These are phyloP conservation scores for Cylindroiulus punctatus DNA, from an alignment of 2,888 invertebrate genomes.

Conservation along the genomic window DNA sequence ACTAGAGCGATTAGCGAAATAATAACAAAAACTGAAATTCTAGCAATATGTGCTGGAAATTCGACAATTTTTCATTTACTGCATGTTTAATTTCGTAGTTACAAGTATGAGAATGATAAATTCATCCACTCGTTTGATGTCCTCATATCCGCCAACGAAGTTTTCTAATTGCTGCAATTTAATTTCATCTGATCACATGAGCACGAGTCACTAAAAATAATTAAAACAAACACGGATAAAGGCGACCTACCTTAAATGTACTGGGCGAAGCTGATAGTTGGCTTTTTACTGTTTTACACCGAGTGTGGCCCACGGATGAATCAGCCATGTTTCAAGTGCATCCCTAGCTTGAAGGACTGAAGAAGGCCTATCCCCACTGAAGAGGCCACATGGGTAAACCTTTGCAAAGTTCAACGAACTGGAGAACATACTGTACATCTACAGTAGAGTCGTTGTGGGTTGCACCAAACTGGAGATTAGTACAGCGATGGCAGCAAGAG, in stretches of 20 bases:
- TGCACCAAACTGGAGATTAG: neutral
- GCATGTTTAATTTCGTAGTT: too few relatives aligned
- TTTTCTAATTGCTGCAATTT: too few relatives aligned
- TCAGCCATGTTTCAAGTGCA: conserved; percentile 8
- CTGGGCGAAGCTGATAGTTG: neutral
- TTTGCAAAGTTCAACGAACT: neutral
- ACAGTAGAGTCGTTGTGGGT: neutral
- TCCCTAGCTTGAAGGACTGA: neutral
- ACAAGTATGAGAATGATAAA: too few relatives aligned
- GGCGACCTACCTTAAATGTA: conserved; percentile 15
- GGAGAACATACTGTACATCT: neutral
- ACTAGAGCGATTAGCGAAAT: too few relatives aligned
- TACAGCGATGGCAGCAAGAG: neutral
- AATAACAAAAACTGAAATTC: too few relatives aligned
- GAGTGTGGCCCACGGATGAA: too few relatives aligned
- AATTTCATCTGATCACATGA: neutral
- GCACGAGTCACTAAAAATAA: neutral
- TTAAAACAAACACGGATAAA: neutral
- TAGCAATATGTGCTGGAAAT: too few relatives aligned
- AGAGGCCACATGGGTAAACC: conserved; percentile 1
- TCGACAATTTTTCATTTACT: too few relatives aligned
- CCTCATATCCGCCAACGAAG: too few relatives aligned
- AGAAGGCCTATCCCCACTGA: neutral
- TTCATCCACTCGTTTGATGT: neutral
- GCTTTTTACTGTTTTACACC: neutral